These are phyloP conservation scores for Calephelis nemesis DNA, from an alignment of 1,140 invertebrate genomes.

Conservation along the genomic window DNA sequence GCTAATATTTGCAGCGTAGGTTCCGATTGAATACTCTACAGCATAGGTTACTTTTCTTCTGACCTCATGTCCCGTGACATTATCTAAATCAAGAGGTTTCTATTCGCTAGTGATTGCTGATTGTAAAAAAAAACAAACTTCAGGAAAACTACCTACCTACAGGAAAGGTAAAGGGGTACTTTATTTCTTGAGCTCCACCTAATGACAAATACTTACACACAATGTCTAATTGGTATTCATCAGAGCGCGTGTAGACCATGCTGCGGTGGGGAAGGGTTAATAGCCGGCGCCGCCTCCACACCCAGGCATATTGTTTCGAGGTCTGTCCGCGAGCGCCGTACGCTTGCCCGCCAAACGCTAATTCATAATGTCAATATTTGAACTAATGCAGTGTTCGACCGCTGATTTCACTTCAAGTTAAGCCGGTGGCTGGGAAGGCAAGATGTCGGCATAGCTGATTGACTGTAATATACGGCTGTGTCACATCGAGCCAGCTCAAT, in stretches of 20 bases:
- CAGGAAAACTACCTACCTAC: conserved; percentile 44
- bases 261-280: conserved; percentile 78
- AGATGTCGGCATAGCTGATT: conserved; percentile 85
- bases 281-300: conserved; percentile 77
- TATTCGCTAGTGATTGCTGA: not conserved
- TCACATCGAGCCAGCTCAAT: conserved; percentile 83
- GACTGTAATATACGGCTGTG: conserved; percentile 82
- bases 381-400: conserved; percentile 47
- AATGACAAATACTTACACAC: conserved; percentile 68
- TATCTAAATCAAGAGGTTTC: not conserved
- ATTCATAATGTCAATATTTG: conserved; percentile 71
- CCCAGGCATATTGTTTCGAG: conserved; percentile 76
- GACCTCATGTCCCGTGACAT: not conserved
- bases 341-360: conserved; percentile 60
- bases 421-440: conserved; percentile 82
- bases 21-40: too few species aligned
- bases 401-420: conserved; percentile 47
- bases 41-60: not conserved
- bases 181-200: conserved; percentile 46
- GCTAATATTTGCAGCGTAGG: too few species aligned
- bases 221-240: conserved; percentile 78
- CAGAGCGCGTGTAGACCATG: conserved; percentile 74
- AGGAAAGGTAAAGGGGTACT: conserved; percentile 46
- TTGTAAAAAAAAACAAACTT: conserved; percentile 28
- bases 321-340: conserved; percentile 69